Conservation (phyloP, 1,140 invertebrate genomes). For the Calycopis cecrops region DNA sequence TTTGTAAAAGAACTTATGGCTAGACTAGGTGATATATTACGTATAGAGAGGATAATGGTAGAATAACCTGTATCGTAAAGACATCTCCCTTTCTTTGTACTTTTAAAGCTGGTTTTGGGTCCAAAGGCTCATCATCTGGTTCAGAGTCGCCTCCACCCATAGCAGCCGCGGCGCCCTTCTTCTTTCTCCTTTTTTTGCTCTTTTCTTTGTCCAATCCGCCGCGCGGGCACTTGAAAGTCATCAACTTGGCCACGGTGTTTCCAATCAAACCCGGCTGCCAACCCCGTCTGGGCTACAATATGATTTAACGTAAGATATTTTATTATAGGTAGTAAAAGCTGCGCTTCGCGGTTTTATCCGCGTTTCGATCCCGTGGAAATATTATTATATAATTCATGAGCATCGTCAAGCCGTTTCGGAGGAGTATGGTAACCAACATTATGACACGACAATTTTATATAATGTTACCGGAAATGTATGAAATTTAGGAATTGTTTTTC, state of each 20-base stretch:
- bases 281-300: conserved; percentile 64
- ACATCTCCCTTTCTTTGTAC: conserved; percentile 75
- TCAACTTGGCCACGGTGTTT: conserved; percentile 69
- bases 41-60: conserved; percentile 1
- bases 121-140: conserved; percentile 58
- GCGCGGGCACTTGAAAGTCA: conserved; percentile 61
- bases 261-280: conserved; percentile 75
- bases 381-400: too few relatives aligned
- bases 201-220: conserved; percentile 55
- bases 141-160: conserved; percentile 55
- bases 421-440: too few relatives aligned
- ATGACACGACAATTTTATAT: too few relatives aligned
- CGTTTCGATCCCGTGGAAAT: too few relatives aligned
- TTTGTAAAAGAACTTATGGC: too few relatives aligned
- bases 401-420: too few relatives aligned
- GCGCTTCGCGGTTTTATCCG: too few relatives aligned
- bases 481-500: too few relatives aligned
- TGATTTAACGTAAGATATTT: too few relatives aligned
- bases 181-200: conserved; percentile 63
- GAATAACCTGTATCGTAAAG: conserved; percentile 72
- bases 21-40: too few relatives aligned
- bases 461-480: too few relatives aligned
- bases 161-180: conserved; percentile 36
- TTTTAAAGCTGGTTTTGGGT: conserved; percentile 72
- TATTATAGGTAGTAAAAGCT: too few relatives aligned